Base-by-base conservation (phyloP, 2,888 invertebrate species). In the Mechanitis messenoides region DNA sequence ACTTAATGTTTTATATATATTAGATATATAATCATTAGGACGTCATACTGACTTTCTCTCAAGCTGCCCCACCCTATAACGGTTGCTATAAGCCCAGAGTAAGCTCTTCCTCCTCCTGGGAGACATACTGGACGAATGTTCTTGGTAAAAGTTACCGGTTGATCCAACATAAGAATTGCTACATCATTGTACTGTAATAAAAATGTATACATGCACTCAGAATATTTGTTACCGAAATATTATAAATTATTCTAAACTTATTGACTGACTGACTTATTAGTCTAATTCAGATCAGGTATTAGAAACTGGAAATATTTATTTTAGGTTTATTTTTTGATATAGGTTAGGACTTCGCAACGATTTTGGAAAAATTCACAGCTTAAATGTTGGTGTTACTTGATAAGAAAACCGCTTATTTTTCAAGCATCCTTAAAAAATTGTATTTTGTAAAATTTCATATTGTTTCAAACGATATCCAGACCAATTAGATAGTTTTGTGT, bases 11-110 rank as follows among this genome's bases (percentile, higher is more conserved):
- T 35, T 35, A 7, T 50, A 12, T 50, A 7, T 20, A 9, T 31
- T 31, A 6, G 50, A 31, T 47, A 9, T n/a, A 31, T 50, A 50
- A 31, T 9, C 11, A 31, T 5, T 50, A 31, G 1, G 9, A 31
- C 2, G 50, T 7, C 31, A 64, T 68, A 84, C 92, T 90, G 77
- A 94, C 95, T 94, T 84, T 95, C 95, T 74, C 93, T 87, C 68
- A 95, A 87, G 74, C 96, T 96, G 55, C 96, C 97, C 97, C 97
- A 97, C 53, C 97, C 97, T 62, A 96, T 95, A 3, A 97, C 96
- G 0, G 95, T 96, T 1, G 93, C 96, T 11, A 92, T 90, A 68
- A 92, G 91, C 2, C 95, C 95, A 45, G 92, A 90, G 75, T 94
- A 96, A 1, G 92, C 91, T 56, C 91, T 85, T 6, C 90, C 83